Percentiles rank a stretch among this genome's conserved stretches.
Conservation (phyloP, 2,797 vertebrate genomes). For the Geotrypetes seraphini region DNA sequence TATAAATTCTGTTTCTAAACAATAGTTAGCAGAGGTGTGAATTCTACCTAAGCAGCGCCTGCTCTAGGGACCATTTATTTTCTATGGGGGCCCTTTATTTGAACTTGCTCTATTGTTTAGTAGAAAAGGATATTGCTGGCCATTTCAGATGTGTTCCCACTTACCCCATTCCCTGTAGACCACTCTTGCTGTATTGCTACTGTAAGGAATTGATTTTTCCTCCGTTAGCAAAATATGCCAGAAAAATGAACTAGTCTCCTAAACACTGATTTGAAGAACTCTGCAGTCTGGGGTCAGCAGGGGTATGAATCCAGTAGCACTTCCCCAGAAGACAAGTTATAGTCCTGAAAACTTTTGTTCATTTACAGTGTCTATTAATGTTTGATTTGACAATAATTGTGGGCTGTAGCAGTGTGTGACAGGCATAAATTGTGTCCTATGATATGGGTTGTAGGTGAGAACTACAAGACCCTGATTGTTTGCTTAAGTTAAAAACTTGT, state of each 20-base stretch:
- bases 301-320: conserved; percentile 26
- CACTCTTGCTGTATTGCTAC: conserved; percentile 29
- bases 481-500: too few species aligned
- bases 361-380: not conserved
- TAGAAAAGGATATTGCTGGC: not conserved
- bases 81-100: too few species aligned
- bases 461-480: too few species aligned
- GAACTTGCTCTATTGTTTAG: too few species aligned
- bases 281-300: conserved; percentile 41
- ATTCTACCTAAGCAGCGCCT: too few species aligned
- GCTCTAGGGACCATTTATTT: too few species aligned
- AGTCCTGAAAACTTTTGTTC: not conserved
- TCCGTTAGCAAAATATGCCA: conserved; percentile 53
- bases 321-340: too few species aligned
- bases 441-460: too few species aligned
- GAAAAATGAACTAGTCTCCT: conserved; percentile 53
- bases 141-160: conserved; percentile 13
- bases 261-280: conserved; percentile 50
- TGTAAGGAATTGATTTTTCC: conserved; percentile 54
- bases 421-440: too few species aligned
- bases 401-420: too few species aligned
- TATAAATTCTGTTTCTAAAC: conserved; percentile 5
- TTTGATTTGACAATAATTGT: too few species aligned
- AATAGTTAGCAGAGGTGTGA: too few species aligned
- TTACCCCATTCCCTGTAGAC: conserved; percentile 7